phyloP scores from a whole-genome alignment of 2,113 vertebrate genomes.

The Lynx canadensis region DNA sequence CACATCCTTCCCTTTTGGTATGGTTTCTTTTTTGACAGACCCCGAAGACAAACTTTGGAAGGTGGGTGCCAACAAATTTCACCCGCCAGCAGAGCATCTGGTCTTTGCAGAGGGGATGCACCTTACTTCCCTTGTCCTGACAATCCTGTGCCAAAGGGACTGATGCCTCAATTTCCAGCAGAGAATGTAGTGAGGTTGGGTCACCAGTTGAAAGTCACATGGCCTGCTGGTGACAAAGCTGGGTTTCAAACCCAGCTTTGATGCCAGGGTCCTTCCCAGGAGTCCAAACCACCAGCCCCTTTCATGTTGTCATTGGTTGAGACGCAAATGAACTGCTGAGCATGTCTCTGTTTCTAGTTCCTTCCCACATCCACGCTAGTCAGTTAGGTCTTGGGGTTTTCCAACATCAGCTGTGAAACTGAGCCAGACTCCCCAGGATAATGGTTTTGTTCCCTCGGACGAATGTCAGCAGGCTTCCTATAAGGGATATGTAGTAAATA shows the following conservation, averaged over 20 bases:
- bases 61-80: neutral
- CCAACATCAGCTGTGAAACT: neutral
- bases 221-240: rapidly evolving
- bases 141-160: neutral
- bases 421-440: neutral
- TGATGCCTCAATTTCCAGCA: neutral
- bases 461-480: neutral
- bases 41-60: neutral
- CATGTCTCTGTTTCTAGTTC: neutral
- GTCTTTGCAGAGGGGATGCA: neutral
- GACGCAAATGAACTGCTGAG: neutral
- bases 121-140: neutral
- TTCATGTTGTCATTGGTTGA: neutral
- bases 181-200: neutral
- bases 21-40: neutral
- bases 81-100: neutral
- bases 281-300: neutral
- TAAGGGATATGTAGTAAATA: neutral
- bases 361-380: neutral
- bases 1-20: neutral
- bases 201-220: neutral
- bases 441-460: neutral
- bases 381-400: neutral
- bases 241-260: neutral
- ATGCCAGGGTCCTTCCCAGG: too few species aligned